Evolutionary conservation across 2,113 vertebrate genomes (phyloP), one percentile per base, ranked within the genome.

Genomic region (Chloropsis hardwickii): DNA sequence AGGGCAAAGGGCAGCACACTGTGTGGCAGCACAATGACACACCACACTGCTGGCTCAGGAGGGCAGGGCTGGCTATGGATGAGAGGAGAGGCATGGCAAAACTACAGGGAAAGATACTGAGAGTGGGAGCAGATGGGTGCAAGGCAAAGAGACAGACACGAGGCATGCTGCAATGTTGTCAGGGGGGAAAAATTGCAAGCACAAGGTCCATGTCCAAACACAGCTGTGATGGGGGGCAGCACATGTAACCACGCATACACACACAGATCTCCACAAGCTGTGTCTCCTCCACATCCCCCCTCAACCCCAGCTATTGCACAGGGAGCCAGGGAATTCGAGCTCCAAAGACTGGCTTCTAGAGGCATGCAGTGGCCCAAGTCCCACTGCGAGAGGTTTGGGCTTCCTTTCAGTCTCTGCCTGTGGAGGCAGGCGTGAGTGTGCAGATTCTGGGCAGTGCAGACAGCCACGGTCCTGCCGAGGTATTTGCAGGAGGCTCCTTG

Each of bases 401-500:
- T 72, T 28, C 65, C 24, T 87, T 60, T 67, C 64, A 28, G 31
- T 27, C 44, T 42, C 44, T 72, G 61, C 16, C 29, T 71, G 31
- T 47, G 58, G n/a, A 89, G 53, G 37, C 81, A 81, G 78, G 72
- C 2, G 1, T 95, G 93, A 97, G 73, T 83, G 71, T 95, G 93
- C 94, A 95, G 85, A 94, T 95, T 96, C 67, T 94, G 79, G 71
- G 85, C 81, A 73, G 54, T 7, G 74, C 74, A 73, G 66, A 81
- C 84, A 95, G 78, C 4, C 0, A 57, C 23, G 9, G 5, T 40
- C 74, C 73, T 87, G 87, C 70, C 31, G 20, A 20, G 40, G 22
- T 42, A 5, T 45, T 82, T 86, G 64, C 74, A 92, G 50, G 35
- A 95, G 24, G 85, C 67, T 95, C 62, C 76, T 91, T 95, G 91